phyloP scores from a whole-genome alignment of 2,797 vertebrate genomes.

The Danio choprae region DNA sequence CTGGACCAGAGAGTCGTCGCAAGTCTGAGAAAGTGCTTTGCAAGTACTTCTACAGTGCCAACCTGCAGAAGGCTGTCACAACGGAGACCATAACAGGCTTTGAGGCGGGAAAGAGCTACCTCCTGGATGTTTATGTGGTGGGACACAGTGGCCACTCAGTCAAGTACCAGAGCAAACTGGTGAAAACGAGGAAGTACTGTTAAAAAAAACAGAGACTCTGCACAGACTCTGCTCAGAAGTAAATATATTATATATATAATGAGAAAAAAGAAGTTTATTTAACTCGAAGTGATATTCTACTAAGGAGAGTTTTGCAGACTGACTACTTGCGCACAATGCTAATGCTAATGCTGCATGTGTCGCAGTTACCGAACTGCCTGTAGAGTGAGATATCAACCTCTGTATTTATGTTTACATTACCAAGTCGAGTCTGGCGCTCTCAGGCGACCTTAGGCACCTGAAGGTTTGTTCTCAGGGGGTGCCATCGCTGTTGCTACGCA shows the following conservation, averaged over 20 bases:
- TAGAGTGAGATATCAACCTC: constrained; percentile 86
- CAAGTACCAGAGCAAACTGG: constrained; percentile 98
- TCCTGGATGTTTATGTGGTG: constrained; percentile 97
- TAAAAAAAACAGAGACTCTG: constrained; percentile 73
- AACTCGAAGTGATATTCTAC: constrained; percentile 86
- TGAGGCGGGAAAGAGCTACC: constrained; percentile 91
- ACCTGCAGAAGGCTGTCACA: constrained; percentile 95
- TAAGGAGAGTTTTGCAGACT: constrained; percentile 82
- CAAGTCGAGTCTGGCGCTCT: constrained; percentile 62
- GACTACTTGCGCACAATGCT: constrained; percentile 86
- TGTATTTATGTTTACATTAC: constrained; percentile 89
- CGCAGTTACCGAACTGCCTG: constrained; percentile 83
- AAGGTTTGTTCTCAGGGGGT: constrained; percentile 59
- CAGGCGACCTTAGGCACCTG: constrained; percentile 48
- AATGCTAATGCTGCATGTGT: constrained; percentile 72
- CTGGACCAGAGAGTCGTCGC: constrained; percentile 91
- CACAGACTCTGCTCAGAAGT: constrained; percentile 78
- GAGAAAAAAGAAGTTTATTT: constrained; percentile 79
- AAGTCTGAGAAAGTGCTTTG: constrained; percentile 97
- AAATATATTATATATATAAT: constrained; percentile 83
- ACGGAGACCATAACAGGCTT: constrained; percentile 94
- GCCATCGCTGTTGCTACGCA: constrained; percentile 44
- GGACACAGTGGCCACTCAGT: constrained; percentile 94
- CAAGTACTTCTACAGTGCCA: constrained; percentile 98
- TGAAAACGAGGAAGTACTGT: constrained; percentile 98